These are phyloP conservation scores for Psittacula derbiana DNA, from an alignment of 2,797 vertebrate species.

Conservation along the genomic window DNA sequence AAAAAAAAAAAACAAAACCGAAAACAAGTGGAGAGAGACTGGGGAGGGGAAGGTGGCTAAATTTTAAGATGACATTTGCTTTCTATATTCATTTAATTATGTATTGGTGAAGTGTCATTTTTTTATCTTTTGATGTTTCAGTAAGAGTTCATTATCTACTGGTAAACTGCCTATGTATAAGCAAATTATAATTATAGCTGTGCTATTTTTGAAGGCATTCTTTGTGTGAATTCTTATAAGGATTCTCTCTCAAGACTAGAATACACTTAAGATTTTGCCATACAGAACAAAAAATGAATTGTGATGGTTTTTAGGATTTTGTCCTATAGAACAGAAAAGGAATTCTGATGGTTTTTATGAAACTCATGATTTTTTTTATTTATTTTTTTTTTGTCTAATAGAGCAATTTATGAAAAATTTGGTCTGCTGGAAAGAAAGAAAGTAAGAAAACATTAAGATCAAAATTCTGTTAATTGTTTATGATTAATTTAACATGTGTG, in stretches of 20 bases:
- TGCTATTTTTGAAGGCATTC: neutral
- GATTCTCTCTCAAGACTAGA: neutral
- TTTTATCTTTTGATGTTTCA: neutral
- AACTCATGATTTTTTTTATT: neutral
- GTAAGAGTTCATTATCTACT: neutral
- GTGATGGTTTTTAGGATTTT: neutral
- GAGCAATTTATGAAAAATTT: neutral
- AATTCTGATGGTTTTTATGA: neutral
- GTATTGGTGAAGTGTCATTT: rapidly evolving
- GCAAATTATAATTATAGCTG: neutral
- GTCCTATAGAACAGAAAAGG: neutral
- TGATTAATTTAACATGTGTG: neutral
- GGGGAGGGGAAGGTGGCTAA: neutral
- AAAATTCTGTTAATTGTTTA: neutral
- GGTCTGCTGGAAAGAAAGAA: neutral
- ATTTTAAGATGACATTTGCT: neutral
- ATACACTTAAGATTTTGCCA: neutral
- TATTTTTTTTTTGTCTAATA: neutral
- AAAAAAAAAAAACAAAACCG: neutral
- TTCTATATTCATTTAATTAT: neutral
- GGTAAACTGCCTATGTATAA: neutral
- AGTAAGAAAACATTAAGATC: neutral
- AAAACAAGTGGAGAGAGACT: neutral
- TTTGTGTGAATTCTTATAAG: neutral
- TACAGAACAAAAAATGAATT: neutral